Base-by-base conservation (phyloP, 1,140 invertebrate species). In the Meteorus sp. region DNA sequence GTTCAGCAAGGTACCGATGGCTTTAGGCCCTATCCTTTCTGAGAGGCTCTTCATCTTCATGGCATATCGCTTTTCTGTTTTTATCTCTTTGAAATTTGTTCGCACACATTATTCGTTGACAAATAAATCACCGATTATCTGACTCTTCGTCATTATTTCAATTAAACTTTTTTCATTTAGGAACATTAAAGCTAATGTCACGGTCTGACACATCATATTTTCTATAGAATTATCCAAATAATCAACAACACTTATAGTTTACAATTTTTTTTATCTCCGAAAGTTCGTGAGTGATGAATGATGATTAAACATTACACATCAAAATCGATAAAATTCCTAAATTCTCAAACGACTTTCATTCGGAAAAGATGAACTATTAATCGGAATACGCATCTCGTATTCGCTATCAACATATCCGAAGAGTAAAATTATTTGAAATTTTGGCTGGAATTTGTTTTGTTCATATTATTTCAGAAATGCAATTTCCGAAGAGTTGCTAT, bases 1-100 rank as follows among this genome's bases (percentile, higher is more conserved):
- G n/a, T 72, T 65, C 69, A 64, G 61, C 67, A 69, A 72, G 67
- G 67, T 72, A 70, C 64, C 60, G 57, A 68, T 59, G 68, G 68
- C 68, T 61, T 69, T 73, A 73, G 70, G 70, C 71, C 70, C 63
- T 68, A 51, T 60, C 43, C 69, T 68, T 52, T 44, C 20, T 44
- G 4, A 29, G 27, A 29, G 27, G 27, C 27, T 29, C 27, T 29
- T 9, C 9, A 29, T 4, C 9, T 4, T 29, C 27, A 29, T 29
- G 27, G 27, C 15, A n/a, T 39, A n/a, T n/a, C n/a, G n/a, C n/a
- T n/a, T n/a, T n/a, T n/a, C n/a, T n/a, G n/a, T 39, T 5, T 39
- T 39, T 39, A n/a, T 39, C 3, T n/a, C 11, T 33, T 7, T 33
- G 6, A 39, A 39, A n/a, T 39, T 39, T 39, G 15, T 39, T 39